Base-by-base conservation (phyloP, 2,888 invertebrate genomes). In the Eristalinus sepulchralis region DNA sequence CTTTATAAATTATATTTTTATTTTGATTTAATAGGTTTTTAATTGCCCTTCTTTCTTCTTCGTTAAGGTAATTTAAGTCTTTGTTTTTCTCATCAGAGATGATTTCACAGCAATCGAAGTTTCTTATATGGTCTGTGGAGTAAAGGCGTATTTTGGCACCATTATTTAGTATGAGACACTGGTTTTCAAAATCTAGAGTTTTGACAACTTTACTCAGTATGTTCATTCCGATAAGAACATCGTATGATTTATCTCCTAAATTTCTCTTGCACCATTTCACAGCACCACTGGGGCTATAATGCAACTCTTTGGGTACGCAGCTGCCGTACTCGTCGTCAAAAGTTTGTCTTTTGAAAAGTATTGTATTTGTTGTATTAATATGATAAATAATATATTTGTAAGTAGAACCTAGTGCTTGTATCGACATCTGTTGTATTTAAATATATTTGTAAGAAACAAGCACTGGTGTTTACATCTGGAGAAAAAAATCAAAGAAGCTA, bases 171-270 rank as follows among this genome's bases (percentile, higher is more conserved):
- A 59, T 8, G 24, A 59, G 59, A 6, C 22, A 34, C 24, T 22
- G 34, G 27, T n/a, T 59, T 1, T 70, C 36, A 39, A 71, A 71
- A 60, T 71, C 59, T 20, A 60, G 31, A 27, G 60, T 60, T 47
- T 31, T 57, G 10, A 73, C 64, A 63, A 73, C 57, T 27, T 47
- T 73, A 34, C 34, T 63, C 10, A 75, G 31, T 4, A 73, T 11
- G 17, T 73, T 63, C 63, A 73, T 64, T 10, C 73, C 73, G 1
- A 73, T 55, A n/a, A 64, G 55, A 53, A 72, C 55, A 20, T 72
- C 72, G 24, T 72, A 64, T 2, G 64, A 24, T 47, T 66, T 47
- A 10, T 47, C 13, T 13, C 64, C 64, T 24, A 24, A 39, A 10
- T 73, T 55, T 2, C 63, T 63, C 17, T 55, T 73, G 24, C 22